phyloP scores from a whole-genome alignment of 2,797 vertebrate genomes.

The Taeniopygia guttata region DNA sequence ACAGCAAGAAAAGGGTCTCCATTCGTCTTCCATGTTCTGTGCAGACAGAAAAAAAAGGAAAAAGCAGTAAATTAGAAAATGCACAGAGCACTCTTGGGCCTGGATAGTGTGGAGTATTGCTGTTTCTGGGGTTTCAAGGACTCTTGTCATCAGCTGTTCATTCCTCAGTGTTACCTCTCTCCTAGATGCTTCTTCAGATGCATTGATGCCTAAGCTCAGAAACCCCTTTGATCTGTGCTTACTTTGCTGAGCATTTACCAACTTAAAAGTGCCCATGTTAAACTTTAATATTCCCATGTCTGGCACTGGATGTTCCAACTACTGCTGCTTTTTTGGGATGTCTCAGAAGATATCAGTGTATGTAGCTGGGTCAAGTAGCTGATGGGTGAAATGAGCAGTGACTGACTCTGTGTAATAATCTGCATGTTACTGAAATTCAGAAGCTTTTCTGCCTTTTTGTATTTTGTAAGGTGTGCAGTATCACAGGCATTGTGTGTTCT shows the following conservation, averaged over 20 bases:
- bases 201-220: not conserved
- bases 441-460: not conserved
- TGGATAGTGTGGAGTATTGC: not conserved
- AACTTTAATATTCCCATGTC: conserved; percentile 53
- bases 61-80: not conserved
- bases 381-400: not conserved
- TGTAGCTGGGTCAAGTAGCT: conserved; percentile 40
- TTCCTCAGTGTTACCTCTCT: conserved; percentile 7
- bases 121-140: conserved; percentile 9
- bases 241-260: conserved; percentile 26
- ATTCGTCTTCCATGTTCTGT: not conserved
- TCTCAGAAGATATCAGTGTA: not conserved
- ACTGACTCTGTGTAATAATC: not conserved
- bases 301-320: conserved; percentile 40
- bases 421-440: not conserved
- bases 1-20: not conserved
- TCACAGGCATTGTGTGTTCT: not conserved
- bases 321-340: conserved; percentile 52
- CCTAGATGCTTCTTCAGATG: conserved; percentile 19
- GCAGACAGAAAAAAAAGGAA: not conserved
- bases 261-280: conserved; percentile 43
- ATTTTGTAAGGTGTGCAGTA: not conserved
- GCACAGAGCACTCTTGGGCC: not conserved
- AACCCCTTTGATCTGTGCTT: conserved; percentile 47
- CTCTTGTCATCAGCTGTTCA: not conserved